A percentile compares a stretch with the other conserved stretches of the same genome.
Conservation (phyloP, 1,140 invertebrate genomes). For the Drosophila parabipectinata region DNA sequence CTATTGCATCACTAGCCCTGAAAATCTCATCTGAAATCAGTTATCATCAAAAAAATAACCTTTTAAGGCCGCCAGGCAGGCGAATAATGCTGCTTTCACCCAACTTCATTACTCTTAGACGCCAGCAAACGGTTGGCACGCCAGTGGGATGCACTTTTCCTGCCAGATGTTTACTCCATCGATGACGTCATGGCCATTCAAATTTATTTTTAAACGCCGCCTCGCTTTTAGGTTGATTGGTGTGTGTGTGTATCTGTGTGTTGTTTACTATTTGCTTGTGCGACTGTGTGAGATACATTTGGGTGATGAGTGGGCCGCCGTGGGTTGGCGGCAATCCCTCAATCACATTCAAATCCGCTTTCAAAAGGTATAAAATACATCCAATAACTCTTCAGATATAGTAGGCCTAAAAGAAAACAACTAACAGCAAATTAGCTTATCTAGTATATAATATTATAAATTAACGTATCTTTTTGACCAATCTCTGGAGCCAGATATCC, state of each 20-base stretch:
- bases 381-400: background rate
- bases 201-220: conserved; percentile 70
- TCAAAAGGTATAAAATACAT: background rate
- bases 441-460: background rate
- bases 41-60: conserved; percentile 11
- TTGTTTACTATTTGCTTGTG: conserved; percentile 52
- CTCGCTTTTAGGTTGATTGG: conserved; percentile 4
- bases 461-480: background rate
- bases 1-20: conserved; percentile 54
- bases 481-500: conserved; percentile 22
- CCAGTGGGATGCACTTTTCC: conserved; percentile 57
- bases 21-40: conserved; percentile 1
- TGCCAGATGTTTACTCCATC: conserved; percentile 71
- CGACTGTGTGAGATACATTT: conserved; percentile 12
- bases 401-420: too few species aligned
- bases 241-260: conserved; percentile 15
- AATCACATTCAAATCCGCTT: conserved; percentile 8
- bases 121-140: conserved; percentile 8
- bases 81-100: conserved; percentile 21
- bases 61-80: conserved; percentile 17
- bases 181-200: conserved; percentile 71
- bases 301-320: conserved; percentile 9
- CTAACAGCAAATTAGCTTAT: too few species aligned
- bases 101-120: conserved; percentile 1
- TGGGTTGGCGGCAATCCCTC: conserved; percentile 34